These are phyloP conservation scores for Etheostoma spectabile DNA, from an alignment of 2,113 vertebrate genomes.

Conservation along the genomic window DNA sequence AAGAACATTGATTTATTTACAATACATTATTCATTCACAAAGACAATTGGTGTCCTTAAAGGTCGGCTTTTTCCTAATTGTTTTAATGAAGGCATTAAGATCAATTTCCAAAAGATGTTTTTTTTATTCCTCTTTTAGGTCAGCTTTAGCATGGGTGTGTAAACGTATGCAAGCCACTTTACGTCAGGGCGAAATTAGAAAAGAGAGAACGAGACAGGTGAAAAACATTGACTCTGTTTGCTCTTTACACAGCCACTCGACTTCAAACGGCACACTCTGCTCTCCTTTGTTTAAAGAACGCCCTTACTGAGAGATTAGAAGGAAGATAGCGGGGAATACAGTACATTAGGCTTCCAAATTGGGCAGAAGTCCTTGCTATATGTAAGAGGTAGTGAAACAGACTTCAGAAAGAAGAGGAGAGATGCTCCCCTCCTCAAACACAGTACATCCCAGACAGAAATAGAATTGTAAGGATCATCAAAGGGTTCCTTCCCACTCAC, in stretches of 20 bases:
- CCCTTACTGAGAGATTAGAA: conserved; percentile 55
- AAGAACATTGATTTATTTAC: too few relatives aligned
- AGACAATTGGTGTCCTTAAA: too few relatives aligned
- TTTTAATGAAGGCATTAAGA: too few relatives aligned
- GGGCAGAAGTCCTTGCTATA: conserved; percentile 27
- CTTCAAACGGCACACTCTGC: conserved; percentile 55
- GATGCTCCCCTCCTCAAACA: conserved; percentile 35
- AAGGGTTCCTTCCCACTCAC: conserved; percentile 63
- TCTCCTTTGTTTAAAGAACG: conserved; percentile 52
- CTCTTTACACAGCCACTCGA: conserved; percentile 56
- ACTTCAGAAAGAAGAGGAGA: conserved; percentile 22
- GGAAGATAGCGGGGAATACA: conserved; percentile 38
- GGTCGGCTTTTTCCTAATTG: too few relatives aligned
- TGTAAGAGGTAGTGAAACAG: conserved; percentile 28
- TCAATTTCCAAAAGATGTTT: too few relatives aligned
- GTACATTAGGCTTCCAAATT: conserved; percentile 29
- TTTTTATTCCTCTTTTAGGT: too few relatives aligned
- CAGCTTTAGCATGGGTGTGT: too few relatives aligned
- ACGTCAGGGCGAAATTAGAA: conserved; percentile 51
- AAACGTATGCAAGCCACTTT: too few relatives aligned
- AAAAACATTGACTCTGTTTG: conserved; percentile 60
- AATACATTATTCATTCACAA: too few relatives aligned
- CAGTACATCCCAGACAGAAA: conserved; percentile 54
- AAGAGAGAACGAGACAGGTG: conserved; percentile 53
- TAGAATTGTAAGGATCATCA: conserved; percentile 73